Percentiles rank a stretch among this genome's conserved stretches.
Evolutionary conservation across 2,888 invertebrate species (phyloP).

Genomic region (Sphecodes monilicornis): DNA sequence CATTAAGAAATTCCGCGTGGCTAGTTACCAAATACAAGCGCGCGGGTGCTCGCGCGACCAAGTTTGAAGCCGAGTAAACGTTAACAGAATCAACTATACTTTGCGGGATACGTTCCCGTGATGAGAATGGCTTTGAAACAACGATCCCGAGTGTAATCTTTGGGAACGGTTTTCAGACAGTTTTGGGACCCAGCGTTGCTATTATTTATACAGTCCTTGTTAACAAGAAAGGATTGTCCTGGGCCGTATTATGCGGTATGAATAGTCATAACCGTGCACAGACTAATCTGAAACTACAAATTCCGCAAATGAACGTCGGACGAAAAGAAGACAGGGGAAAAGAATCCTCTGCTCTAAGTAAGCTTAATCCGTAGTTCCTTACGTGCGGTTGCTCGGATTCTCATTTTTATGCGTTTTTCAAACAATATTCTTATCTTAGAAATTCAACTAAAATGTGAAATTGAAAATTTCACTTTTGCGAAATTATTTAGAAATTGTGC

Average conservation of each 20-base stretch:
- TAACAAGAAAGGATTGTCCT: slow-evolving; percentile 1
- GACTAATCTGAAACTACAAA: background rate
- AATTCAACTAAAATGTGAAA: background rate
- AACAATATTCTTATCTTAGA: background rate
- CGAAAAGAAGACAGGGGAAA: background rate
- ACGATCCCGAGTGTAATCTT: slow-evolving; percentile 19
- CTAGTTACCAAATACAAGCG: slow-evolving; percentile 36
- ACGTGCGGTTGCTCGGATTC: background rate
- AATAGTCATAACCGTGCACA: background rate
- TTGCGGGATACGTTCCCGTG: slow-evolving; percentile 11
- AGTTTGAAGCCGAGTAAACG: slow-evolving; percentile 18
- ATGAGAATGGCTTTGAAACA: slow-evolving; percentile 16
- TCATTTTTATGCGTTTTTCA: background rate
- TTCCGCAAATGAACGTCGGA: background rate
- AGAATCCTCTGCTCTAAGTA: background rate
- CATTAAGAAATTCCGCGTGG: slow-evolving; percentile 69
- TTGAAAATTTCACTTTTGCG: background rate
- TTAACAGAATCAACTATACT: slow-evolving; percentile 40
- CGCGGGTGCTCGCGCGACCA: slow-evolving; percentile 12
- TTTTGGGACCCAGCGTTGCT: background rate
- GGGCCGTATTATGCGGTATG: background rate
- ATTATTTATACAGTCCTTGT: background rate
- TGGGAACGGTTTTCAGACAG: background rate
- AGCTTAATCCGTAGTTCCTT: background rate
- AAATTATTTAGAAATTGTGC: too few relatives aligned